Evolutionary conservation across 2,113 vertebrate genomes (phyloP).

Genomic region (Procavia capensis): DNA sequence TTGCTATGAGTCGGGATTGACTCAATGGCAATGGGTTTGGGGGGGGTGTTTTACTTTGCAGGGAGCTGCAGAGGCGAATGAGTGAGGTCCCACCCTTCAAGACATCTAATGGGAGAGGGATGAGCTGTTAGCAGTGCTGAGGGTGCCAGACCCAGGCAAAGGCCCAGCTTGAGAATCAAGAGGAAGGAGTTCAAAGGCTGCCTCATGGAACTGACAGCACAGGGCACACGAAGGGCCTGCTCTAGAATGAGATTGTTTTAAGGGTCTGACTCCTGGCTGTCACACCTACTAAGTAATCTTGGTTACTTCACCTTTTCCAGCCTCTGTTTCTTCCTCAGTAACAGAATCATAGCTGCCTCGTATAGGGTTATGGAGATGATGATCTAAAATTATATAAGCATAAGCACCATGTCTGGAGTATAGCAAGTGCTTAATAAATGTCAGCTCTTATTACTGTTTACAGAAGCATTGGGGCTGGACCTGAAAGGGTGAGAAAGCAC

Average conservation of each 20-base stretch:
- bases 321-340: not conserved
- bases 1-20: too few species aligned
- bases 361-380: not conserved
- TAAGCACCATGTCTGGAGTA: too few species aligned
- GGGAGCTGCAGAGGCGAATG: not conserved
- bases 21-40: too few species aligned
- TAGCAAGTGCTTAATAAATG: not conserved
- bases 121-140: not conserved
- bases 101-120: not conserved
- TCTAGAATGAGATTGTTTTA: not conserved
- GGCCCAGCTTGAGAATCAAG: not conserved
- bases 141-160: not conserved
- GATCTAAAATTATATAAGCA: not conserved
- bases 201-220: not conserved
- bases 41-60: too few species aligned
- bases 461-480: not conserved
- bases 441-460: not conserved
- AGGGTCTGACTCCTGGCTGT: not conserved
- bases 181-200: too few species aligned
- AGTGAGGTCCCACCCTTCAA: not conserved
- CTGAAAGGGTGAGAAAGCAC: not conserved
- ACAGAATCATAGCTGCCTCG: not conserved
- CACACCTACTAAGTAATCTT: not conserved
- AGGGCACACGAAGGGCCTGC: not conserved
- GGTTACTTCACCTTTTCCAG: not conserved